phyloP scores from a whole-genome alignment of 53 echinoderm and acorn worm genomes.

The Mesocentrotus franciscanus region DNA sequence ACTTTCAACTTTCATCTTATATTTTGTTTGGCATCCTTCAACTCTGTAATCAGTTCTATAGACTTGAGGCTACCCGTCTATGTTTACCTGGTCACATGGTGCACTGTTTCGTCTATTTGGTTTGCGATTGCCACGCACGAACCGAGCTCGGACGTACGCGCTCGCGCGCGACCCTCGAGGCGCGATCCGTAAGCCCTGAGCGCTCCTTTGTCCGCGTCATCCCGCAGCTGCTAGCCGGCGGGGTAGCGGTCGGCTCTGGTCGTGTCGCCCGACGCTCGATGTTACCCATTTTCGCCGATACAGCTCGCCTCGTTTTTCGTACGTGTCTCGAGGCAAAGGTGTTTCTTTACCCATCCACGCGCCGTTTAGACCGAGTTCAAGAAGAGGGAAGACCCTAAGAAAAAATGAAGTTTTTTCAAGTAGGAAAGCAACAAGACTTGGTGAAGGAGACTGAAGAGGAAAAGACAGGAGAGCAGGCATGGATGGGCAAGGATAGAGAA shows the following conservation, averaged over 20 bases:
- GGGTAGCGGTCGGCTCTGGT: not conserved
- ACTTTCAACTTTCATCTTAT: not conserved
- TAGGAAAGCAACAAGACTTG: not conserved
- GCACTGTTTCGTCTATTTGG: slow-evolving; percentile 34
- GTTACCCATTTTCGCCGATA: not conserved
- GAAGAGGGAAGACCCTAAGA: not conserved
- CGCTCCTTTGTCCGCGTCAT: slow-evolving; percentile 44
- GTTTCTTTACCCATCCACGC: slow-evolving; percentile 31
- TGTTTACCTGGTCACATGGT: slow-evolving; percentile 41
- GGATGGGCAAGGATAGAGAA: not conserved
- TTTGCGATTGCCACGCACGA: not conserved
- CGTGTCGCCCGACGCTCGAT: not conserved
- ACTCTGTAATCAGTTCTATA: slow-evolving; percentile 7
- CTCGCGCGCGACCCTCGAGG: slow-evolving; percentile 32
- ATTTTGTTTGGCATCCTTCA: not conserved
- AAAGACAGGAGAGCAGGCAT: not conserved
- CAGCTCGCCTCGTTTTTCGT: not conserved
- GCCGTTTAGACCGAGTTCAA: not conserved
- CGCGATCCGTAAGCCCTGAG: not conserved
- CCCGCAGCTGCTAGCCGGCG: slow-evolving; percentile 60
- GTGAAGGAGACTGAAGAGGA: not conserved
- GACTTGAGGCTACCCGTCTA: slow-evolving; percentile 16
- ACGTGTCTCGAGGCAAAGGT: slow-evolving; percentile 48
- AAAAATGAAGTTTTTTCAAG: not conserved
- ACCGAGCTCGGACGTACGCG: slow-evolving; percentile 36